Percentiles rank a stretch among this genome's conserved stretches.
Conservation (phyloP, 1,140 invertebrate species). For the Pseudachorutes palmiensis region DNA sequence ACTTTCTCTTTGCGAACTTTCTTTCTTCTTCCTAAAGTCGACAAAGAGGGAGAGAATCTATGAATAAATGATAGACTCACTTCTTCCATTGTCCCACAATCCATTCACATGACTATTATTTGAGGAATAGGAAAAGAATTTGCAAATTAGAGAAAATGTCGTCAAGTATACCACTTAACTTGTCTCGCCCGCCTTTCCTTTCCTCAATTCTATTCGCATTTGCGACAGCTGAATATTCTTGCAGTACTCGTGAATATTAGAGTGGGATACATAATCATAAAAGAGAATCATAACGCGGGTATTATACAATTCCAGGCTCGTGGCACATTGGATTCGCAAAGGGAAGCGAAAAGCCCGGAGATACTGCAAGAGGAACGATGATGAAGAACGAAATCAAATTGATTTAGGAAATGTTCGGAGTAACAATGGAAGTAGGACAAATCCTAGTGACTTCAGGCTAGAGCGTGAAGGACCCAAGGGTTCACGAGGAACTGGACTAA, state of each 20-base stretch:
- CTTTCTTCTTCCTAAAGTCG: not conserved
- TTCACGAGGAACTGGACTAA: constrained; percentile 50
- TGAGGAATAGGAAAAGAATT: not conserved
- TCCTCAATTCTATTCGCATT: not conserved
- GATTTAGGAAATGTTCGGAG: constrained; percentile 26
- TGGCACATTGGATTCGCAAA: constrained; percentile 37
- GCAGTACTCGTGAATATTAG: too few species aligned
- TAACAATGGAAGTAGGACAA: constrained; percentile 5
- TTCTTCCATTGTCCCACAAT: not conserved
- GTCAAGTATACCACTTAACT: not conserved
- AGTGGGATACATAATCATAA: too few species aligned
- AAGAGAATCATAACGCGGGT: too few species aligned
- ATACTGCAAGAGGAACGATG: constrained; percentile 6
- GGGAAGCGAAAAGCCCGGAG: constrained; percentile 27
- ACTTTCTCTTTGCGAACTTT: not conserved
- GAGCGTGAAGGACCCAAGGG: constrained; percentile 22
- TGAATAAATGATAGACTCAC: not conserved
- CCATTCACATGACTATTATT: too few species aligned
- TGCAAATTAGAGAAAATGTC: not conserved
- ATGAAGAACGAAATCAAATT: constrained; percentile 29
- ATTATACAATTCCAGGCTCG: constrained; percentile 31
- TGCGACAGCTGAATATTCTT: too few species aligned
- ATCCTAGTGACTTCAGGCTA: constrained; percentile 12
- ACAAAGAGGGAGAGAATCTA: not conserved
- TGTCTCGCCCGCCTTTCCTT: not conserved